phyloP scores from a whole-genome alignment of 2,113 vertebrate species.

The Myotis lucifugus region DNA sequence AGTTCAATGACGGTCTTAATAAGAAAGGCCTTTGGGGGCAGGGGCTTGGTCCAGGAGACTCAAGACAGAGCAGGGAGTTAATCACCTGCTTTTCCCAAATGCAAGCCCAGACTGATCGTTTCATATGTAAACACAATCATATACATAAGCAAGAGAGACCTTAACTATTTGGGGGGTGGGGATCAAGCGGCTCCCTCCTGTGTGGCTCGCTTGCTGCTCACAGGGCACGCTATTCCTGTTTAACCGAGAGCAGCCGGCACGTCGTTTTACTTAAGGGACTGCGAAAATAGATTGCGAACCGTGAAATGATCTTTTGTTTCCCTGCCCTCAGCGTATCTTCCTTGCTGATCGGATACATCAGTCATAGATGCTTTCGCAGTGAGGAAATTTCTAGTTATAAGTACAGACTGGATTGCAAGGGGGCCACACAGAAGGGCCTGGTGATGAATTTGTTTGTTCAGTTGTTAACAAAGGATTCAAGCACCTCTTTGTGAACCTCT shows the following conservation, averaged over 20 bases:
- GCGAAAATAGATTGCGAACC: not conserved
- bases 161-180: not conserved
- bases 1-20: not conserved
- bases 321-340: not conserved
- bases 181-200: not conserved
- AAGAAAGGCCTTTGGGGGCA: not conserved
- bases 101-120: not conserved
- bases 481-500: slow-evolving; percentile 74
- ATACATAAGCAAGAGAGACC: not conserved
- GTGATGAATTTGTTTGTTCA: slow-evolving; percentile 72
- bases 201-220: not conserved
- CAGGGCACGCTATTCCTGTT: not conserved
- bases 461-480: slow-evolving; percentile 69
- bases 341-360: not conserved
- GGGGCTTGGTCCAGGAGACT: not conserved
- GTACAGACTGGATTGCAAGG: not conserved
- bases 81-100: not conserved
- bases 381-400: slow-evolving; percentile 43
- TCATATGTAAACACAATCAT: not conserved
- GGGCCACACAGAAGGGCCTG: slow-evolving; percentile 35
- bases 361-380: slow-evolving; percentile 44
- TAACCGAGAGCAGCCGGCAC: not conserved
- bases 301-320: slow-evolving; percentile 65
- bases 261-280: not conserved
- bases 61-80: not conserved